Base-by-base conservation (phyloP, 2,113 vertebrate species). In the Penelope pileata region DNA sequence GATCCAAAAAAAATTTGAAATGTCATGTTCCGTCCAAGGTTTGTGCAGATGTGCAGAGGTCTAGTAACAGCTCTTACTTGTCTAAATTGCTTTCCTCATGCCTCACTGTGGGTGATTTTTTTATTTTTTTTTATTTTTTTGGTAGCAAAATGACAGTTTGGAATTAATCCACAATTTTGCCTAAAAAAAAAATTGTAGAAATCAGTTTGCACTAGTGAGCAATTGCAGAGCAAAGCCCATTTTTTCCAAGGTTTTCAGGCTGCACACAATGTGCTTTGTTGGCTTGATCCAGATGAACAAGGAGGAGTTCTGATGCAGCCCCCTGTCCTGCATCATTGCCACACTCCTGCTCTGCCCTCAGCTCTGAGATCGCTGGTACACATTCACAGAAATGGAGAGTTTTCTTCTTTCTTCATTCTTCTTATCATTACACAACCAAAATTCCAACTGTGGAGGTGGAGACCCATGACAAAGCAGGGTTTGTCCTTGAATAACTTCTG, bases 1-100 rank as follows among this genome's bases (percentile, higher is more conserved):
- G 89, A 94, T 93, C 68, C 48, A 93, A 91, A 92, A 86, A n/a
- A 75, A 53, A 34, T 5, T 48, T 64, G 56, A 94, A 87, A 95
- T 92, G 69, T 91, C 89, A 38, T 68, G 16, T 73, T 86, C 56
- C 48, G 73, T 84, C 66, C 62, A 53, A 48, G 58, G 23, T 85
- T 84, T 93, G 43, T 86, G 53, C 43, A 66, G 73, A 91, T 93
- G 43, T 86, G 53, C 43, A 66, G 73, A 91, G 80, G 48, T 81
- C 62, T 91, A 30, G 40, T 60, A 92, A 75, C 60, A 84, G 40
- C 60, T 86, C 12, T 72, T 78, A 32, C 40, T 95, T 81, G 24
- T 60, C n/a, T 68, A 64, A 72, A 89, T 89, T 84, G 40, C 43
- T 89, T 76, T 74, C n/a, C 53, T 53, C 75, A 32, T 92, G 30